Conservation (phyloP, 2,888 invertebrate species). For the Drosophila melanosoma region DNA sequence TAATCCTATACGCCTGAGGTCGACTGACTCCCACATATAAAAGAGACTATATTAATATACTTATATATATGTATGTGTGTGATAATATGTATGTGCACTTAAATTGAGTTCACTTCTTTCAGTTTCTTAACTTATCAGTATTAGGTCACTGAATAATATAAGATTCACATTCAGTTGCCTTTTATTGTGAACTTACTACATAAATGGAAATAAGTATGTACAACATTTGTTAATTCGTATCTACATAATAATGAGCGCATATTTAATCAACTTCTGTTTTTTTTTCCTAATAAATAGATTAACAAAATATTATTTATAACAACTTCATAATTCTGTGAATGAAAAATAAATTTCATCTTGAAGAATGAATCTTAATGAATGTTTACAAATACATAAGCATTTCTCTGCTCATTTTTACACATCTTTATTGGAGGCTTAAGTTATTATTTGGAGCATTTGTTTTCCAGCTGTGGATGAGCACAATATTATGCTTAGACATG, state of each 20-base stretch:
- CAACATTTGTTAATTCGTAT: neutral
- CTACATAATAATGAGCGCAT: neutral
- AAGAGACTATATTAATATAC: neutral
- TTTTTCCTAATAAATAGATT: neutral
- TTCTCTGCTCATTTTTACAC: slow-evolving; percentile 18
- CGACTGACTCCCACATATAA: neutral
- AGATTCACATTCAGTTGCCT: neutral
- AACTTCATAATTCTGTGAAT: neutral
- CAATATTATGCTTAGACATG: slow-evolving; percentile 61
- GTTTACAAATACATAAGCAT: neutral
- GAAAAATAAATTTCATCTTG: neutral
- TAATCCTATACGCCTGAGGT: neutral
- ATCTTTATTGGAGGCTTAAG: slow-evolving; percentile 33
- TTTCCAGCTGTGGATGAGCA: slow-evolving; percentile 29
- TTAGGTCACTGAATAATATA: neutral
- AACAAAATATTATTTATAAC: neutral
- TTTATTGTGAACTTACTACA: neutral
- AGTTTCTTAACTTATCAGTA: slow-evolving; percentile 1
- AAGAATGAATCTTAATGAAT: neutral
- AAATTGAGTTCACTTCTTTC: slow-evolving; percentile 1
- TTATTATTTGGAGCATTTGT: slow-evolving; percentile 43
- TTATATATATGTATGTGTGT: neutral
- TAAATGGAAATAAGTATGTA: neutral
- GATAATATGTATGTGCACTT: neutral
- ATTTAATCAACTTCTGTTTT: neutral